Conservation (phyloP, 2,113 vertebrate species). For the Crocuta crocuta region DNA sequence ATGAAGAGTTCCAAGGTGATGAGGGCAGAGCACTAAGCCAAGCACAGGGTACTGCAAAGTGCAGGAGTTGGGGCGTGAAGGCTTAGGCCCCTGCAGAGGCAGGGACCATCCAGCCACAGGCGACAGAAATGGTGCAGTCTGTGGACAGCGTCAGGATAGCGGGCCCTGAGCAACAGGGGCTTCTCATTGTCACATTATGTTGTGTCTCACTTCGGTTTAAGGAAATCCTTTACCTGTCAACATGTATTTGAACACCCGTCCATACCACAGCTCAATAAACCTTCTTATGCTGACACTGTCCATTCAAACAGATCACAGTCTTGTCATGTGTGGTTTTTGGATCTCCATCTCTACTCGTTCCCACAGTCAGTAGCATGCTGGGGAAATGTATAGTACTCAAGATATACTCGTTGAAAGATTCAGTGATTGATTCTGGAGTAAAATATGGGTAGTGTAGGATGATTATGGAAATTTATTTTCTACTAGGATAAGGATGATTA, state of each 20-base stretch:
- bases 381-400: background rate
- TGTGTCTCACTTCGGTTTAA: background rate
- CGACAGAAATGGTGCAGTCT: background rate
- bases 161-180: background rate
- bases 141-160: background rate
- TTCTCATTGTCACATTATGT: background rate
- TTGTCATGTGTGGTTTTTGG: background rate
- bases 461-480: background rate
- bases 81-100: background rate
- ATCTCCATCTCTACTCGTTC: background rate
- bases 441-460: background rate
- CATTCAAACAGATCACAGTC: background rate
- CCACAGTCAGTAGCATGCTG: no score
- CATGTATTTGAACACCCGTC: background rate
- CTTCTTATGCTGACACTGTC: background rate
- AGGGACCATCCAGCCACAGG: background rate
- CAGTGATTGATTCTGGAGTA: background rate
- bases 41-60: rapidly evolving
- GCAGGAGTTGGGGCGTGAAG: no score
- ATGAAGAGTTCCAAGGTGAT: background rate
- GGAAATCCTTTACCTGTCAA: background rate
- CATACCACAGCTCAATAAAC: background rate
- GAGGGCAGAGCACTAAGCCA: background rate
- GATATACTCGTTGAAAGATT: background rate
- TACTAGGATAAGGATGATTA: background rate